Base-by-base conservation (phyloP, 2,888 invertebrate genomes). In the Drosophila percnosoma region DNA sequence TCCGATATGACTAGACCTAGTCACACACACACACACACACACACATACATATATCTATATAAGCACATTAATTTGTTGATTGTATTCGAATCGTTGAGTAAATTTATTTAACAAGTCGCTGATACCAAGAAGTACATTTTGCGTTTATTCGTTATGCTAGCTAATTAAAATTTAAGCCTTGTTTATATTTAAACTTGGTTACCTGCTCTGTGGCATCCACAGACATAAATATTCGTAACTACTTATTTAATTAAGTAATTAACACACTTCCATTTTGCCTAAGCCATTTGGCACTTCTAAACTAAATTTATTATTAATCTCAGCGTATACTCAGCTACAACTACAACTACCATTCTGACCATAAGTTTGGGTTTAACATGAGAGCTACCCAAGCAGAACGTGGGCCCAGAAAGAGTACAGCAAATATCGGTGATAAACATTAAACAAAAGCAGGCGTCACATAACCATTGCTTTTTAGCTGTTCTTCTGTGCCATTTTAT, bases 131-230 rank as follows among this genome's bases (percentile, higher is more conserved):
- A 63, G 59, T 21, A 33, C n/a, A 36, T 33, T 45, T 51, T 33
- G 8, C 34, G 65, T 67, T 69, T 68, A 68, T 68, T 68, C 54
- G 38, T 42, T 58, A 42, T 73, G 69, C 33, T 48, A 64, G 53
- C 74, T 84, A 88, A 87, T 87, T 87, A 91, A 90, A 83, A 86
- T 83, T 90, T 88, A 90, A 91, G 83, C 77, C 87, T 83, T 83
- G 75, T 82, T 70, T 70, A 68, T 73, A 60, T 74, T 68, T 68
- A 66, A 71, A 80, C 38, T 55, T 38, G 36, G 11, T 55, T 36
- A n/a, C 36, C 0, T 38, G 21, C 40, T 27, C 27, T 11, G 0
- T 7, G 36, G n/a, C 38, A n/a, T n/a, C 27, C n/a, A 7, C 2
- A 18, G 11, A n/a, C 36, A 27, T 24, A 15, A 18, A 54, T 24